Conservation (phyloP, 2,888 invertebrate species). For the Bugula neritina region DNA sequence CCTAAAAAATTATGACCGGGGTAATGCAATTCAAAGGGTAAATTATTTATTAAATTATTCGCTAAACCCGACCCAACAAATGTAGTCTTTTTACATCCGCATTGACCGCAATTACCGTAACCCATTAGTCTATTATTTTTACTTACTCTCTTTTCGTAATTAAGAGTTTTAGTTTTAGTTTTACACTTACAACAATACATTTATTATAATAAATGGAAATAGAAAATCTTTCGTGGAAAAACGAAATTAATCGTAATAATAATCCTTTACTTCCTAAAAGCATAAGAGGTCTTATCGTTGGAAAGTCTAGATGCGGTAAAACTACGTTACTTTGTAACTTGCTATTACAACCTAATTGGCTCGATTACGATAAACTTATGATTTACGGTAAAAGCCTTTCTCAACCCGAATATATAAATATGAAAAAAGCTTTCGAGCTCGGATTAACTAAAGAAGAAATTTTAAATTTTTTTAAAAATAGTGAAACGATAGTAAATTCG, state of each 20-base stretch:
- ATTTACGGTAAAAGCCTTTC: conserved; percentile 31
- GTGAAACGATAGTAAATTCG: background rate
- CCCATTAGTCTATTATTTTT: background rate
- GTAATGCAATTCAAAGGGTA: too few species aligned
- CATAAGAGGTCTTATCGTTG: conserved; percentile 28
- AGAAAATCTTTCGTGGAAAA: too few species aligned
- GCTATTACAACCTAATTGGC: conserved; percentile 27
- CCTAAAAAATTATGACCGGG: too few species aligned
- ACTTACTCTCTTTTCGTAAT: background rate
- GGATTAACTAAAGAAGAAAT: background rate
- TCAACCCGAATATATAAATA: conserved; percentile 30
- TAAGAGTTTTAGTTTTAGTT: background rate
- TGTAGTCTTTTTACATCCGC: background rate
- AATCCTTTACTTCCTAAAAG: conserved; percentile 27
- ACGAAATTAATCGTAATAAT: too few species aligned
- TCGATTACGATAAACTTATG: conserved; percentile 29
- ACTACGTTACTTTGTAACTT: conserved; percentile 28
- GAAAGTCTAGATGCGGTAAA: conserved; percentile 30
- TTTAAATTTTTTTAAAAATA: background rate
- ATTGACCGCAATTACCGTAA: background rate
- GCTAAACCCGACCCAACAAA: too few species aligned
- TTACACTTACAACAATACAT: too few species aligned
- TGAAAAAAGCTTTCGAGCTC: background rate
- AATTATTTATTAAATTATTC: background rate
- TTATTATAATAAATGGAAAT: too few species aligned